Evolutionary conservation across 2,113 vertebrate species (phyloP).

Genomic region (Hippolais icterina): DNA sequence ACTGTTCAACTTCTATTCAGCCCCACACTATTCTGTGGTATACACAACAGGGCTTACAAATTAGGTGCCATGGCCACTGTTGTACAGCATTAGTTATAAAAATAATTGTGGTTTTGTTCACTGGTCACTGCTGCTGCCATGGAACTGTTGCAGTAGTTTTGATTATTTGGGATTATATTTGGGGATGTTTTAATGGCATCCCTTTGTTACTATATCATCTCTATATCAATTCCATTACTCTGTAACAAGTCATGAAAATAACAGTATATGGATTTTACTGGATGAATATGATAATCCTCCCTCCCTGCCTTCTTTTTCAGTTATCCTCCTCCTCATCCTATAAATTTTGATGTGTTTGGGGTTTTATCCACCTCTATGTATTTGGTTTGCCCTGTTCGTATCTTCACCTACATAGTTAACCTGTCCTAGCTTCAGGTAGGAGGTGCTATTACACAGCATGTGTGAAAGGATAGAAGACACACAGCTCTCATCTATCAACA

Average conservation of each 20-base stretch:
- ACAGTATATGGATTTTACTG: not conserved
- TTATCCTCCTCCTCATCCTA: not conserved
- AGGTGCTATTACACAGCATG: not conserved
- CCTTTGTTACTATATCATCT: not conserved
- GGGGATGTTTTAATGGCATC: not conserved
- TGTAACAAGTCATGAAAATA: not conserved
- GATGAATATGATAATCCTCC: not conserved
- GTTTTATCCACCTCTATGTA: not conserved
- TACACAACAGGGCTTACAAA: not conserved
- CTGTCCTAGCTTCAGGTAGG: not conserved
- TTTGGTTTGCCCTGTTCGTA: not conserved
- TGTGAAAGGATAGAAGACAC: not conserved
- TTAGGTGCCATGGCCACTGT: not conserved
- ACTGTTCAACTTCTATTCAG: not conserved
- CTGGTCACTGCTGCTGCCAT: not conserved
- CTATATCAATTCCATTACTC: not conserved
- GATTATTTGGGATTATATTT: not conserved
- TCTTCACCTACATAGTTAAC: not conserved
- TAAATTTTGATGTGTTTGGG: not conserved
- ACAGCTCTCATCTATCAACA: not conserved
- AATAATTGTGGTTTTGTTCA: not conserved
- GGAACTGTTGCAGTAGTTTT: not conserved
- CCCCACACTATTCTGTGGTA: not conserved
- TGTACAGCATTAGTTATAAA: not conserved
- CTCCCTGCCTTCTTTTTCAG: not conserved